phyloP scores from a whole-genome alignment of 2,797 vertebrate genomes.

The Simalia tracyae region DNA sequence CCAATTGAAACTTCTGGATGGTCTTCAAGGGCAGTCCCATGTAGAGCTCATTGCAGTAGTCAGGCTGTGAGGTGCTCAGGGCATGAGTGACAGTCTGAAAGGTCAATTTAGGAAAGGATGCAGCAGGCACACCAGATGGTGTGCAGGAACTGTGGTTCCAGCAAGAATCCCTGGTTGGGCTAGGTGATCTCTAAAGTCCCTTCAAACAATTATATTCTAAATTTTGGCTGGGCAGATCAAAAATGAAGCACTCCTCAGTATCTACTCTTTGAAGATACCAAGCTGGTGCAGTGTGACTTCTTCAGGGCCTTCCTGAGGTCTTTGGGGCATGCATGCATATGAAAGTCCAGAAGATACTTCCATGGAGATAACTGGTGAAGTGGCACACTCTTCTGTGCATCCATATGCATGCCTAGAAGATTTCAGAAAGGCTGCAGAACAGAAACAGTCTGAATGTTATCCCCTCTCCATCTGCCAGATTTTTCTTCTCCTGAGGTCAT shows the following conservation, averaged over 20 bases:
- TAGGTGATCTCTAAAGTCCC: background rate
- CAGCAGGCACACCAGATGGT: background rate
- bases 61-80: background rate
- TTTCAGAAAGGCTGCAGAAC: background rate
- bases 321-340: background rate
- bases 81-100: background rate
- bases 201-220: background rate
- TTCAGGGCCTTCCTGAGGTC: background rate
- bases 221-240: background rate
- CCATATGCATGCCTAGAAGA: background rate
- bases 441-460: background rate
- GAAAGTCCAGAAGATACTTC: too few relatives aligned
- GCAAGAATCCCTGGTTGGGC: background rate
- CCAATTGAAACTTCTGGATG: background rate
- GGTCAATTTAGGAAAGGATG: background rate
- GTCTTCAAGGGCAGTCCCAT: background rate
- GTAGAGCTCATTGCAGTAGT: background rate
- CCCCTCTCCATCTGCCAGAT: background rate
- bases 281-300: background rate
- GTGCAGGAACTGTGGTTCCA: background rate
- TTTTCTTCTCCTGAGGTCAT: background rate
- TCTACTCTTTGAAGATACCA: background rate
- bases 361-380: background rate
- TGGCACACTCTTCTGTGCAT: background rate
- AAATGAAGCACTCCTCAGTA: background rate